A percentile compares a stretch with the other conserved stretches of the same genome.
Conservation (phyloP, 2,113 vertebrate species). For the Actinemys pallida region DNA sequence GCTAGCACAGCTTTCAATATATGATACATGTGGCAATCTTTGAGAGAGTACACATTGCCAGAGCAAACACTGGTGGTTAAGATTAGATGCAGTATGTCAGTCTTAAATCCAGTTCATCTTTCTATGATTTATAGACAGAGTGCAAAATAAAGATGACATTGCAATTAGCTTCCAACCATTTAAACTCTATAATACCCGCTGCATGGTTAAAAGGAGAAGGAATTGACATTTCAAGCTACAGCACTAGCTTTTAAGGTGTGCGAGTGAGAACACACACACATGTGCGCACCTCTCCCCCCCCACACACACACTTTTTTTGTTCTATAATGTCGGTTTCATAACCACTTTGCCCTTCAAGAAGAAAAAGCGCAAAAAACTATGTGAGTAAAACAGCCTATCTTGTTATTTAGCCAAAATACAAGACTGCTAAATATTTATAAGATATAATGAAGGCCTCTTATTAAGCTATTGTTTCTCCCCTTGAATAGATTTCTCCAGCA, state of each 20-base stretch:
- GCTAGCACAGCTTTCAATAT: neutral
- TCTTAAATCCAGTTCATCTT: neutral
- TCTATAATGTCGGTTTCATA: neutral
- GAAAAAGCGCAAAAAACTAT: conserved; percentile 41
- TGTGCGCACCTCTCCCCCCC: too few species aligned
- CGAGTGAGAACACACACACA: neutral
- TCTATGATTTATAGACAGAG: neutral
- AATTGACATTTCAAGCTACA: conserved; percentile 5
- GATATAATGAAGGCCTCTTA: conserved; percentile 34
- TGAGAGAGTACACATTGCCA: neutral
- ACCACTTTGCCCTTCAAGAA: neutral
- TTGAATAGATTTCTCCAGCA: conserved; percentile 56
- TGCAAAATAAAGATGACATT: neutral
- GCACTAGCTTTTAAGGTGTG: neutral
- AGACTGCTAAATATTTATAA: conserved; percentile 51
- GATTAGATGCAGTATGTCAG: neutral
- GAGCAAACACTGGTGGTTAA: neutral
- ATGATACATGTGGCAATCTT: neutral
- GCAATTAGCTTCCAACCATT: neutral
- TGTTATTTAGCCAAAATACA: conserved; percentile 51
- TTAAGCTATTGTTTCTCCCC: conserved; percentile 54
- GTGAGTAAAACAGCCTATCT: conserved; percentile 52
- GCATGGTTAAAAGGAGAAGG: neutral
- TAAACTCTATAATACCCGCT: neutral
- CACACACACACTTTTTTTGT: neutral